These are phyloP conservation scores for Choloepus hoffmanni DNA, from an alignment of 2,113 vertebrate genomes.

Conservation along the genomic window DNA sequence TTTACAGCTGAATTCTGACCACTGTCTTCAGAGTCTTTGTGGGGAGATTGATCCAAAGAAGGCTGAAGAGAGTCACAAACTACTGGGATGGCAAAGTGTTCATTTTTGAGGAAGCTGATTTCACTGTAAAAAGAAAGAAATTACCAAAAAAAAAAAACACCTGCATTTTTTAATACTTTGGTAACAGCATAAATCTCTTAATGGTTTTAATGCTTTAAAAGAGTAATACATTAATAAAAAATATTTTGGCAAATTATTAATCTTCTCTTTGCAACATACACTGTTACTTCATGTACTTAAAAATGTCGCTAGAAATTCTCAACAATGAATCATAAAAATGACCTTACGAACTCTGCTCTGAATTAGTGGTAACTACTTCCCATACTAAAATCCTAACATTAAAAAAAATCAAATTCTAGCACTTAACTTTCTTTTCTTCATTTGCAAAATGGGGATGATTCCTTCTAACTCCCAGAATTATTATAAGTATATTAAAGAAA, in stretches of 20 bases:
- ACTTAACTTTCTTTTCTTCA: not conserved
- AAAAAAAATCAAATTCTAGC: not conserved
- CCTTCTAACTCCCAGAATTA: not conserved
- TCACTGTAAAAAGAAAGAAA: conserved; percentile 89
- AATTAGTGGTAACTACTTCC: not conserved
- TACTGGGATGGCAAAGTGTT: conserved; percentile 86
- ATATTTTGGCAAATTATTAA: not conserved
- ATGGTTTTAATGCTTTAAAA: conserved; percentile 1
- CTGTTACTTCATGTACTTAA: not conserved
- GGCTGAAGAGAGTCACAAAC: conserved; percentile 85
- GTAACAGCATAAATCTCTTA: not conserved
- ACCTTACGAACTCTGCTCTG: conserved; percentile 4
- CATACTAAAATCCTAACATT: not conserved
- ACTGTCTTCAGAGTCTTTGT: conserved; percentile 89
- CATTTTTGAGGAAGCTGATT: conserved; percentile 93
- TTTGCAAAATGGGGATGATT: not conserved
- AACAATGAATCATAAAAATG: conserved; percentile 46
- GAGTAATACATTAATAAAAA: not conserved
- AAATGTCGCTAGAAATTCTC: not conserved
- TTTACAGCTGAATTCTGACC: conserved; percentile 91
- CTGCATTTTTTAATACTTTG: conserved; percentile 42
- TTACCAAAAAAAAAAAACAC: conserved; percentile 34
- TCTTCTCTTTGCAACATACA: not conserved
- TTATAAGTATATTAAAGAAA: conserved; percentile 40
- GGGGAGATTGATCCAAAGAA: conserved; percentile 84